Base-by-base conservation (phyloP, 2,113 vertebrate species). In the Alaudala cheleensis region DNA sequence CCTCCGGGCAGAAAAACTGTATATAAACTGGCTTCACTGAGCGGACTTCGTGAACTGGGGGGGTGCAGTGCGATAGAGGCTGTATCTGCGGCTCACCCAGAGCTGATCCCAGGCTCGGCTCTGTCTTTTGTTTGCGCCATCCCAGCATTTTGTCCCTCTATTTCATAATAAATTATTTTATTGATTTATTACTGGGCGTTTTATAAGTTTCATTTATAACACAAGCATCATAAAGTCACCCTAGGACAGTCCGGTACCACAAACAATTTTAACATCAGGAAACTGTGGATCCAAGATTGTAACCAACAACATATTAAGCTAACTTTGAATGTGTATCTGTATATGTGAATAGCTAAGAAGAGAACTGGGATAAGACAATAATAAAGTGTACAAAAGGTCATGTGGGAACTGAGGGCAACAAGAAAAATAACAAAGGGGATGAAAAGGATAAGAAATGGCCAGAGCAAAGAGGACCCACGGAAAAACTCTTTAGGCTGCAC, bases 221-320 rank as follows among this genome's bases (percentile, higher is more conserved):
- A n/a, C n/a, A n/a, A n/a, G n/a, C n/a, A n/a, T n/a, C n/a, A n/a
- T n/a, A n/a, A n/a, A n/a, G n/a, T n/a, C n/a, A n/a, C n/a, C n/a
- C n/a, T n/a, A n/a, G n/a, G n/a, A n/a, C n/a, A n/a, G 10, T 37
- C 57, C 3, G 1, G 57, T 60, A 26, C 34, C 10, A 0, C 24
- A 60, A 60, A 37, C 24, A 37, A 37, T 60, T 37, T 60, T 60
- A 60, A 60, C 34, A 26, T 37, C 7, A 7, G 16, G 34, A 60
- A 60, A 39, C 34, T 60, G 58, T 60, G 8, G 34, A 26, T 39
- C 24, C 34, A 60, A 16, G 16, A 21, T 57, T 57, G 21, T 19
- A 44, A 64, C 9, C 6, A 64, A 64, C 61, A 42, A 31, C 29
- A 64, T 64, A 64, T 29, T 42, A 42, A 64, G 39, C 28, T 31